Evolutionary conservation across 2,888 invertebrate species (phyloP).

Genomic region (Catocala sponsa): DNA sequence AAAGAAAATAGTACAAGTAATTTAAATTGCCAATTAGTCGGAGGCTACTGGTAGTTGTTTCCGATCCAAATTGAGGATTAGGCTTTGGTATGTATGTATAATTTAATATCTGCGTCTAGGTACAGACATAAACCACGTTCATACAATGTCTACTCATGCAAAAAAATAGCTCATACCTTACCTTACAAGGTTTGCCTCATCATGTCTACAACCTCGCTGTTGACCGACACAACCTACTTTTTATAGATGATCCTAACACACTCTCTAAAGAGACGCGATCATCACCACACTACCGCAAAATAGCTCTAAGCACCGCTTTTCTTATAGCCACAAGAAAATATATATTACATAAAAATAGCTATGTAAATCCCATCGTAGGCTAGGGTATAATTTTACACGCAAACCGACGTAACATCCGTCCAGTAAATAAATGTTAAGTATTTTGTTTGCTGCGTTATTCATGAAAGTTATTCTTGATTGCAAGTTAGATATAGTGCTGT

Average conservation of each 20-base stretch:
- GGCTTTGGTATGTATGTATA: no score
- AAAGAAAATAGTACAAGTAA: no score
- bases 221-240: slow-evolving; percentile 1
- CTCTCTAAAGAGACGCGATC: slow-evolving; percentile 7
- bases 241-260: slow-evolving; percentile 1
- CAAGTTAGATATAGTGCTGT: slow-evolving; percentile 20
- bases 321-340: slow-evolving; percentile 38
- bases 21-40: no score
- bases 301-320: slow-evolving; percentile 14
- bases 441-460: slow-evolving; percentile 7
- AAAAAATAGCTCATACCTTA: no score
- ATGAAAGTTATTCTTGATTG: slow-evolving; percentile 31
- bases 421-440: slow-evolving; percentile 30
- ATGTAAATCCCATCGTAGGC: slow-evolving; percentile 54
- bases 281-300: slow-evolving; percentile 12
- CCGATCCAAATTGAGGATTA: no score
- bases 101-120: no score
- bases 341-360: slow-evolving; percentile 52
- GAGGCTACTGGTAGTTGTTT: no score
- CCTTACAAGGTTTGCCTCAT: neutral
- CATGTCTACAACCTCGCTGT: neutral
- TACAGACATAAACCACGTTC: no score
- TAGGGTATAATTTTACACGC: slow-evolving; percentile 66
- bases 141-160: no score
- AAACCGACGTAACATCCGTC: slow-evolving; percentile 61